Conservation (phyloP, 2,888 invertebrate species). For the Shargacucullia verbasci region DNA sequence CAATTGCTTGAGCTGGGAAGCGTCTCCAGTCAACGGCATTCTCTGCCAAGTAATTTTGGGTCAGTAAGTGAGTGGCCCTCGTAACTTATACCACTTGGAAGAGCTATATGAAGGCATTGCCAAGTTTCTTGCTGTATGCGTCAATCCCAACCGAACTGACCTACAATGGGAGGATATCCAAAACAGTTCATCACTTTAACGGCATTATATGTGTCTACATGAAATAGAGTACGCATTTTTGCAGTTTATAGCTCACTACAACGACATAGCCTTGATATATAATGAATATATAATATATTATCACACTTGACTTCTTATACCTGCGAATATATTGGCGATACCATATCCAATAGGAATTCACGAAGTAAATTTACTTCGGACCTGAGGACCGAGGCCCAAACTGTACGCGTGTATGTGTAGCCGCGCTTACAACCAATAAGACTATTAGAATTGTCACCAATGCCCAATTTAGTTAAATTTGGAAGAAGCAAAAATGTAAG, state of each 20-base stretch:
- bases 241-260: not conserved
- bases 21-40: constrained; percentile 34
- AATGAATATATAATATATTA: too few species aligned
- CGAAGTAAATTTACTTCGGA: too few species aligned
- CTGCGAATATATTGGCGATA: too few species aligned
- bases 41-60: constrained; percentile 83
- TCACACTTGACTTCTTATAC: too few species aligned
- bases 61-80: constrained; percentile 76
- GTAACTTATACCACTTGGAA: constrained; percentile 83
- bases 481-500: too few species aligned
- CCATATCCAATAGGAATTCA: too few species aligned
- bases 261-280: not conserved
- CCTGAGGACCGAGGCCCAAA: too few species aligned
- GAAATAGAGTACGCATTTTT: not conserved
- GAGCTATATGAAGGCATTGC: constrained; percentile 72
- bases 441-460: too few species aligned
- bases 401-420: too few species aligned
- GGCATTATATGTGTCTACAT: not conserved
- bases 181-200: constrained; percentile 21
- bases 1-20: constrained; percentile 1
- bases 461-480: too few species aligned
- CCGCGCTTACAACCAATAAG: too few species aligned
- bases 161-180: constrained; percentile 55
- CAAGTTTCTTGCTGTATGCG: constrained; percentile 80
- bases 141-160: constrained; percentile 73